Base-by-base conservation (phyloP, 2,113 vertebrate species). In the Eupsittula cactorum region DNA sequence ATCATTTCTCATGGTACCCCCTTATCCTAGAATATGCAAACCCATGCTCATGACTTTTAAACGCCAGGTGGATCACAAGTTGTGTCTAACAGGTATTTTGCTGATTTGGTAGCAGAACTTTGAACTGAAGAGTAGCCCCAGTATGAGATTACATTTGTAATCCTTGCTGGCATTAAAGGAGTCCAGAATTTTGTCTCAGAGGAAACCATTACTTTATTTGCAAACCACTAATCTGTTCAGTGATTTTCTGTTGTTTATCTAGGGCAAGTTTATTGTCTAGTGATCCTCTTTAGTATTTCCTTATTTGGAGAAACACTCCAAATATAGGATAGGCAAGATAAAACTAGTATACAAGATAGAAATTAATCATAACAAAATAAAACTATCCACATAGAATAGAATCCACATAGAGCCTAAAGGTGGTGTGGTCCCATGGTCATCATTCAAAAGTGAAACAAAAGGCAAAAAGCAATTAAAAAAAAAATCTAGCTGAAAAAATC, bases 201-300 rank as follows among this genome's bases (percentile, higher is more conserved):
- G 65, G 25, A 90, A 90, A 42, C 52, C 47, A 52, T 93, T 90
- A 90, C 79, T 88, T 63, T 78, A 60, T 90, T 93, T 88, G 57
- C 81, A 73, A 80, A 74, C 27, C 23, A 4, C 53, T 92, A 86
- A 95, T 95, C 93, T 73, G 23, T 69, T 86, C 33, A 35, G 63
- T 67, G 86, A 90, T 95, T 93, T 95, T 88, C 63, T 35, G 33
- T 71, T 90, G 41, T 92, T 95, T 95, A 90, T 94, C 63, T 88
- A 76, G 86, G 88, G 7, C 91, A 90, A 86, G 35, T n/a, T 71
- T 80, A n/a, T 42, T 50, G 71, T 33, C 35, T 86, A 74, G 57
- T 47, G 46, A 63, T 77, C 77, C 16, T 63, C 2, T 74, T 85
- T 79, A 82, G 16, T 53, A 53, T 93, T 85, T 82, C 42, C 37